Conservation (phyloP, 2,797 vertebrate genomes). For the Decapterus maruadsi region DNA sequence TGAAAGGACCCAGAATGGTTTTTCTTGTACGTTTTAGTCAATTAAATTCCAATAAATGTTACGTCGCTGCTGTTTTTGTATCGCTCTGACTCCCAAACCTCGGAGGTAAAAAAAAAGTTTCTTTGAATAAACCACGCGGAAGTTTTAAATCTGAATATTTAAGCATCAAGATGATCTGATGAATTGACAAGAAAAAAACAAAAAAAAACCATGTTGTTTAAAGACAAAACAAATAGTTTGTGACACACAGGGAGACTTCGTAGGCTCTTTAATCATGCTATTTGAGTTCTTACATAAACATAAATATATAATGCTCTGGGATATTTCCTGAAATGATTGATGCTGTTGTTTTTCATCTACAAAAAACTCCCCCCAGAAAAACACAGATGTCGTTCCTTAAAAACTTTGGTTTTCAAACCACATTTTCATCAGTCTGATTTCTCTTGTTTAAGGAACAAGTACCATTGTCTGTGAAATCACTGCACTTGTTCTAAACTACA, state of each 20-base stretch:
- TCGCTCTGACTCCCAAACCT: slow-evolving; percentile 3
- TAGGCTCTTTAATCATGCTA: too few species aligned
- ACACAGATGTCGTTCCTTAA: neutral
- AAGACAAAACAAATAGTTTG: too few species aligned
- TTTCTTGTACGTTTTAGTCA: slow-evolving; percentile 2
- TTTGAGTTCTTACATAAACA: neutral
- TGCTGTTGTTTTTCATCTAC: neutral
- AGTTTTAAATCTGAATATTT: neutral
- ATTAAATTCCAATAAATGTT: neutral
- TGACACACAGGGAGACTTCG: too few species aligned
- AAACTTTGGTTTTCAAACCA: neutral
- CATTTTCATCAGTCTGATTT: slow-evolving; percentile 17
- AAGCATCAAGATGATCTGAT: neutral
- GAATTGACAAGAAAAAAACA: neutral
- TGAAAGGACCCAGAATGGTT: slow-evolving; percentile 1
- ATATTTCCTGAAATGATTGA: neutral
- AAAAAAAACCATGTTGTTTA: too few species aligned
- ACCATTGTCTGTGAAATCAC: slow-evolving; percentile 26
- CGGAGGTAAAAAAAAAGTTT: neutral
- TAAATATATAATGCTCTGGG: neutral
- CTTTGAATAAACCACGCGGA: neutral
- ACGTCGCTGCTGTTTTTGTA: neutral
- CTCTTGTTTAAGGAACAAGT: slow-evolving; percentile 18
- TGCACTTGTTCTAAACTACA: slow-evolving; percentile 30
- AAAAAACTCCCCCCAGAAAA: too few species aligned